Evolutionary conservation across 2,113 vertebrate genomes (phyloP), one percentile per base, ranked within the genome.

Genomic region (Excalfactoria chinensis): DNA sequence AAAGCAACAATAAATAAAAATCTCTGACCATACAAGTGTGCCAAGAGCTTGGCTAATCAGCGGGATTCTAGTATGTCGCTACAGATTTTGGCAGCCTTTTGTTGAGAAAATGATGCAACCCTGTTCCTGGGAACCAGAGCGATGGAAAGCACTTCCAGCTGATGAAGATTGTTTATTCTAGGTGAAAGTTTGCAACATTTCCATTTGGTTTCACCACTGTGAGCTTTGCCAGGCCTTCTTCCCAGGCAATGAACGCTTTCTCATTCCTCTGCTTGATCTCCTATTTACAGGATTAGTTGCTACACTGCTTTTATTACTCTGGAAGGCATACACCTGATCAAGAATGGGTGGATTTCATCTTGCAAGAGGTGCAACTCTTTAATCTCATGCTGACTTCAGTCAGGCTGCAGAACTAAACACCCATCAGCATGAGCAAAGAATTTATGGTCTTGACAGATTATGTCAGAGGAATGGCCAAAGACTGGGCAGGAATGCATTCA

Each of bases 121-220:
- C 58, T 70, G 41, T 95, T 95, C 95, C 94, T 95, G 89, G 87
- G 95, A 96, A 95, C 82, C 73, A 94, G 64, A 35, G 81, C 0
- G 5, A 94, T 87, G 78, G 94, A 89, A 96, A 96, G 78, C 3
- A 4, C 94, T 93, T 93, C 75, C 91, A 93, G 82, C 91, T 96
- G 91, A 93, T 96, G 95, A 0, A 28, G 40, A 62, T 80, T 95
- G 93, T 96, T 95, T 95, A 95, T 95, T 95, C 87, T 93, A 95
- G 95, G 93, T 91, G 93, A 96, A 96, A 93, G 95, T 96, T 95
- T 93, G 73, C 89, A 93, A 96, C 66, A 82, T 96, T 95, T 95
- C 94, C 93, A 96, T 94, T 95, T 93, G 87, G 94, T 96, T 96
- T 95, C 91, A 91, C 94, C 87, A 89, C 69, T 6, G 1, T 40